These are phyloP conservation scores for Bostrychus sinensis DNA, from an alignment of 2,113 vertebrate species.

Conservation along the genomic window DNA sequence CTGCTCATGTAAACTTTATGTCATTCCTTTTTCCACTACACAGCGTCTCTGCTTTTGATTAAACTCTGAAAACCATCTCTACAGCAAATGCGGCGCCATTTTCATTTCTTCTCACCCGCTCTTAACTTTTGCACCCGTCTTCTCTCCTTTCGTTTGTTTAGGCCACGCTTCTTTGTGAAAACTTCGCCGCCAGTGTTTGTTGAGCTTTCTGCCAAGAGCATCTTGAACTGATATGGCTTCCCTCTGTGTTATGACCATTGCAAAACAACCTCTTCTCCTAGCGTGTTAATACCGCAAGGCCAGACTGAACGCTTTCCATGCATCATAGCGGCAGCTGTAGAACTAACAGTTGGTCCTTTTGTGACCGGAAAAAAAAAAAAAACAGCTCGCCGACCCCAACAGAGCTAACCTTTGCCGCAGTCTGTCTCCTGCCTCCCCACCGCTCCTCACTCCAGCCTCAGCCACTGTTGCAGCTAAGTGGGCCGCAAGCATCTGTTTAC, in stretches of 20 bases:
- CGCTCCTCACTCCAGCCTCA: conserved; percentile 26
- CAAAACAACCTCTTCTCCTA: conserved; percentile 48
- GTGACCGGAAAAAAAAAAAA: conserved; percentile 15
- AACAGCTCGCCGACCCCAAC: conserved; percentile 16
- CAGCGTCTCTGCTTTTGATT: conserved; percentile 72
- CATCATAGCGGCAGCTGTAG: conserved; percentile 14
- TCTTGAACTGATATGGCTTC: conserved; percentile 67
- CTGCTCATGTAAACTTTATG: conserved; percentile 68
- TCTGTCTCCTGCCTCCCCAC: conserved; percentile 9
- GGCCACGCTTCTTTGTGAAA: conserved; percentile 68
- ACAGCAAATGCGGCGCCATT: conserved; percentile 56
- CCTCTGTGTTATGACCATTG: conserved; percentile 57
- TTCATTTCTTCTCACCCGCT: conserved; percentile 20
- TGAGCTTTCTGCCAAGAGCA: conserved; percentile 64
- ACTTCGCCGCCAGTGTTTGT: conserved; percentile 68
- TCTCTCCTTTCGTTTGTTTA: conserved; percentile 69
- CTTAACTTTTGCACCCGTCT: conserved; percentile 12
- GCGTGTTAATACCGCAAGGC: conserved; percentile 27
- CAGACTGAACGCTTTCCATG: conserved; percentile 4
- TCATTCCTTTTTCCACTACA: conserved; percentile 69
- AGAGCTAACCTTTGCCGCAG: conserved; percentile 25
- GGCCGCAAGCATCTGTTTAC: conserved; percentile 70
- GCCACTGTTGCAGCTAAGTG: conserved; percentile 56
- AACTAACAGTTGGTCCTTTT: conserved; percentile 24
- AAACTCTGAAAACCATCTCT: conserved; percentile 56